Evolutionary conservation across 2,113 vertebrate species (phyloP), one percentile per base, ranked within the genome.

Genomic region (Neolamprologus cancellatus): DNA sequence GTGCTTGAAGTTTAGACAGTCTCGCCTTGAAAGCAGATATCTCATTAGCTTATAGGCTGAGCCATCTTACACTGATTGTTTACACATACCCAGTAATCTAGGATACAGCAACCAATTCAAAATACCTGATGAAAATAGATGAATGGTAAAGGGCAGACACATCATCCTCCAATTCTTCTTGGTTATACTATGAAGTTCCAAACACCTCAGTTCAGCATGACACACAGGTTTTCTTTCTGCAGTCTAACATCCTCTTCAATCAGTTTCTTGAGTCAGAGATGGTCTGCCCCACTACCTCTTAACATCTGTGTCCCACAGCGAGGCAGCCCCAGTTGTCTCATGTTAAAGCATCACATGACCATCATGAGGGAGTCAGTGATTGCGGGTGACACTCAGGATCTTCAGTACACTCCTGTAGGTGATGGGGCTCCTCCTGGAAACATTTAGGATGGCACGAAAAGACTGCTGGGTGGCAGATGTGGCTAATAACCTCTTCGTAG

Each of bases 211-310:
- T 9, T 44, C 20, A 69, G 36, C 34, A 44, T 69, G 20, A 6
- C n/a, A 41, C n/a, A 41, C 7, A 6, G 64, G 7, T 44, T 23
- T 46, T 74, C 5, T 10, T 18, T 28, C 69, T 48, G 69, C 23
- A 74, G 69, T 46, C 66, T 25, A 74, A 4, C 5, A 0, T 44
- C 66, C 8, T 46, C 14, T 30, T 48, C 23, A 5, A 11, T 74
- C 66, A 46, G 23, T 46, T 46, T 74, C 34, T 66, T 41, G n/a
- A 25, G 1, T 71, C 36, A 44, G 36, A 44, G 66, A 71, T 71
- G 20, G 66, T 5, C 59, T 0, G 8, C 13, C 23, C 0, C 39
- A 74, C 0, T 44, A 28, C 14, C 39, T 18, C 39, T 74, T 18
- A 74, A 25, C 39, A 7, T 46, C 23, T 7, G 39, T 25, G 23